Conservation (phyloP, 2,888 invertebrate species). For the Sesamia inferens region DNA sequence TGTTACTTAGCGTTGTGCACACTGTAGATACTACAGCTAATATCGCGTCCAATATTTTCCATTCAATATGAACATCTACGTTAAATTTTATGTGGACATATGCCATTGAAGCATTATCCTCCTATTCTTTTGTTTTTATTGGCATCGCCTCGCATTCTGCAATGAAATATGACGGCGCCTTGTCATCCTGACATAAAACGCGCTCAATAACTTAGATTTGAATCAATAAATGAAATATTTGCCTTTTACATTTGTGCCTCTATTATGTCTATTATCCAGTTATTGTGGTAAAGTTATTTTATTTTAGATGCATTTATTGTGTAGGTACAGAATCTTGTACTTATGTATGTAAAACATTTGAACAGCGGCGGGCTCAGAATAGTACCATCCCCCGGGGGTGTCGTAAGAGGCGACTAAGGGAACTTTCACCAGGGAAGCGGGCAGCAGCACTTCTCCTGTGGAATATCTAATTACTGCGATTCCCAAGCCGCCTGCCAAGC, state of each 20-base stretch:
- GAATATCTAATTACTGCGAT: too few species aligned
- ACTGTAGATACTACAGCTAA: conserved; percentile 32
- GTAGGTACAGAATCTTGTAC: too few species aligned
- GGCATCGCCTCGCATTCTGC: background rate
- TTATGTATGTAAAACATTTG: too few species aligned
- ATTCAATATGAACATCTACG: conserved; percentile 11
- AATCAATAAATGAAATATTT: conserved; percentile 8
- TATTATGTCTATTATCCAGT: too few species aligned
- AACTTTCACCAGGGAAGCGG: too few species aligned
- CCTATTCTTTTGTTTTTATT: conserved; percentile 35
- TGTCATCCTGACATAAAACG: conserved; percentile 11
- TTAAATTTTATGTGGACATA: conserved; percentile 15
- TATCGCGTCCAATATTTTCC: conserved; percentile 17
- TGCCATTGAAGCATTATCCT: conserved; percentile 12
- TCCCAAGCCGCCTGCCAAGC: too few species aligned
- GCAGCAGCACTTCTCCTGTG: too few species aligned
- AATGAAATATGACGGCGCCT: conserved; percentile 46
- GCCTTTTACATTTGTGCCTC: background rate
- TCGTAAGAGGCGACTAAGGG: too few species aligned
- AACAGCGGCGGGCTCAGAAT: too few species aligned
- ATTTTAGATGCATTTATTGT: too few species aligned
- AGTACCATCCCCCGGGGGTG: too few species aligned
- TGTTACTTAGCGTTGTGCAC: conserved; percentile 5
- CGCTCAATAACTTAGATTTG: conserved; percentile 27
- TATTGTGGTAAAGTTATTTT: too few species aligned